Evolutionary conservation across 1,140 invertebrate species (phyloP).

Genomic region (Antheraea pernyi): DNA sequence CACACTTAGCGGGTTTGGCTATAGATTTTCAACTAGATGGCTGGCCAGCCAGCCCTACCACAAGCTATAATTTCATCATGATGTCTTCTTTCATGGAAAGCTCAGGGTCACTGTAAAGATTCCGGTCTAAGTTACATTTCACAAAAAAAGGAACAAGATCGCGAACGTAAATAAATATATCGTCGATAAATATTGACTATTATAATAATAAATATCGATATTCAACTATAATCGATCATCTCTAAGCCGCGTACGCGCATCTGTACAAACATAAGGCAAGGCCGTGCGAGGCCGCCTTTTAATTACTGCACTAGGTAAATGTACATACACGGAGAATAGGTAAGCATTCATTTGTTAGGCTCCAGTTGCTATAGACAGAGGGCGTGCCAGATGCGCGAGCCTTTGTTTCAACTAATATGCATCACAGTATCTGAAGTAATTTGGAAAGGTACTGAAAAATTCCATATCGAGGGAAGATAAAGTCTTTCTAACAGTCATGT

Average conservation of each 20-base stretch:
- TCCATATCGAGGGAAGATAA: too few relatives aligned
- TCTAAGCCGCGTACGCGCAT: slow-evolving; percentile 28
- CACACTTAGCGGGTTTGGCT: too few relatives aligned
- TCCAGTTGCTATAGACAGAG: slow-evolving; percentile 3
- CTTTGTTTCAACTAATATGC: too few relatives aligned
- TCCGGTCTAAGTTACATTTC: too few relatives aligned
- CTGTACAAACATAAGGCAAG: slow-evolving; percentile 45
- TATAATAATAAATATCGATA: neutral
- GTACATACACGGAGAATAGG: neutral
- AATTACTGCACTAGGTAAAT: slow-evolving; percentile 30
- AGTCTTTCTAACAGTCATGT: too few relatives aligned
- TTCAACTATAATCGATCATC: neutral
- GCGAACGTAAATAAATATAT: neutral
- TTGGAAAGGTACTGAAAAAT: too few relatives aligned
- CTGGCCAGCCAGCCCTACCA: neutral
- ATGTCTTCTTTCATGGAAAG: too few relatives aligned
- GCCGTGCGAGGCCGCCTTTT: slow-evolving; percentile 39
- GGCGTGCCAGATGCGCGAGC: neutral
- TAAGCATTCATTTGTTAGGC: slow-evolving; percentile 2
- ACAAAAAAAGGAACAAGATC: too few relatives aligned
- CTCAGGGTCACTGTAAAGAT: too few relatives aligned
- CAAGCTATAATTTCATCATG: neutral
- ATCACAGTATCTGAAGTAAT: too few relatives aligned
- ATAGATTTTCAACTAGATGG: too few relatives aligned
- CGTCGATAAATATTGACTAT: neutral